A percentile compares a stretch with the other conserved stretches of the same genome.
Conservation (phyloP, 2,113 vertebrate genomes). For the Morone chrysops region DNA sequence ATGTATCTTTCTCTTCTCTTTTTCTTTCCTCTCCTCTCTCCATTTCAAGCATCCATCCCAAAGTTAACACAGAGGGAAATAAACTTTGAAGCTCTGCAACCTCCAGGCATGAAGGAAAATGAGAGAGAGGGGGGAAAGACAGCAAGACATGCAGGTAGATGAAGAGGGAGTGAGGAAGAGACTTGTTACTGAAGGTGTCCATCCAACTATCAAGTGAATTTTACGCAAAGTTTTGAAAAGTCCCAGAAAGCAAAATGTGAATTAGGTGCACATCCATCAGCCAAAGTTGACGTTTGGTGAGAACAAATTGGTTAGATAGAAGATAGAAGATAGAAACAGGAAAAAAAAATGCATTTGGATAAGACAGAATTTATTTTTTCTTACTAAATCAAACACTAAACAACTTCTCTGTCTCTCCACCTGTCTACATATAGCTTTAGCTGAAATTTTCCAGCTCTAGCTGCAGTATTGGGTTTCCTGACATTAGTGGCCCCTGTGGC, state of each 20-base stretch:
- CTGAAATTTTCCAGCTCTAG: constrained; percentile 68
- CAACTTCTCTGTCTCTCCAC: constrained; percentile 49
- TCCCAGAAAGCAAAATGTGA: constrained; percentile 63
- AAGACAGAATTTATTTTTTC: neutral
- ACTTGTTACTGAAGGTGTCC: constrained; percentile 61
- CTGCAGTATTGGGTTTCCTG: constrained; percentile 90
- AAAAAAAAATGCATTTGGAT: neutral
- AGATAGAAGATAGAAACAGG: constrained; percentile 22
- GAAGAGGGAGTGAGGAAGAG: constrained; percentile 54
- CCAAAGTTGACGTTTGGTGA: constrained; percentile 39
- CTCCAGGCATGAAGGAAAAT: constrained; percentile 68
- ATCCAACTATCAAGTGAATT: constrained; percentile 72
- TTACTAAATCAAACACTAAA: constrained; percentile 33
- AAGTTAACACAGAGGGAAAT: constrained; percentile 75
- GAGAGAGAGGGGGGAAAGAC: constrained; percentile 65
- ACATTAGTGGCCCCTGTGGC: constrained; percentile 87
- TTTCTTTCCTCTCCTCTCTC: constrained; percentile 46
- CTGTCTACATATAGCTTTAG: constrained; percentile 38
- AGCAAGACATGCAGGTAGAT: constrained; percentile 63
- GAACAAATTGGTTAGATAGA: constrained; percentile 37
- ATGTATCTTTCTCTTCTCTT: constrained; percentile 25
- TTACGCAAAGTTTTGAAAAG: constrained; percentile 77
- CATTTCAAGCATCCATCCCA: constrained; percentile 72
- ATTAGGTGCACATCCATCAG: constrained; percentile 56
- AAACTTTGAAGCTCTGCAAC: constrained; percentile 82